phyloP scores from a whole-genome alignment of 2,888 invertebrate genomes.

The Eupithecia dodoneata region DNA sequence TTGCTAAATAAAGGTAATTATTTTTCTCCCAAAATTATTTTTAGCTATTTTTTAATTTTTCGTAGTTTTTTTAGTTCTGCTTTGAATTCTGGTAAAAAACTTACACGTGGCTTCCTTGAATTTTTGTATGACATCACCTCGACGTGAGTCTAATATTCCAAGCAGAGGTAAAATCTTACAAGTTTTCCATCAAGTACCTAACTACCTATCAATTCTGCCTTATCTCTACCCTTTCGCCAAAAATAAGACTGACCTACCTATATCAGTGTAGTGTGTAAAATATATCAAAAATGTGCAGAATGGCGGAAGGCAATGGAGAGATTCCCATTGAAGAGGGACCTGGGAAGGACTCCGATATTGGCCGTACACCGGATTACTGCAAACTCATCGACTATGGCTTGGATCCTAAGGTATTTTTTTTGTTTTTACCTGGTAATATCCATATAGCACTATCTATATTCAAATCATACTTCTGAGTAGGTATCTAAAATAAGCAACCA shows the following conservation, averaged over 20 bases:
- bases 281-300: constrained; percentile 85
- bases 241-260: constrained; percentile 3
- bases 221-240: neutral
- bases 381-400: constrained; percentile 98
- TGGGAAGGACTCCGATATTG: constrained; percentile 87
- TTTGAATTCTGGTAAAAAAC: constrained; percentile 47
- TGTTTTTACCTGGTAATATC: neutral
- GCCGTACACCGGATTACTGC: constrained; percentile 95
- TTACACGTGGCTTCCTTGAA: constrained; percentile 77
- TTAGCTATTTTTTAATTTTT: constrained; percentile 26
- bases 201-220: neutral
- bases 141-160: constrained; percentile 63
- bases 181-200: constrained; percentile 28
- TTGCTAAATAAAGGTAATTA: constrained; percentile 83
- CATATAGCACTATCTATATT: neutral
- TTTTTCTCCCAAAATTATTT: constrained; percentile 51
- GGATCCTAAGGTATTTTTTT: constrained; percentile 90
- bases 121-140: constrained; percentile 77
- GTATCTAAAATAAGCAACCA: neutral
- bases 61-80: constrained; percentile 30
- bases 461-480: neutral
- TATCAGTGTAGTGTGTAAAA: constrained; percentile 72
- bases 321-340: constrained; percentile 89
- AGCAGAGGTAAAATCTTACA: constrained; percentile 43
- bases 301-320: constrained; percentile 95